Evolutionary conservation across 1,140 invertebrate genomes (phyloP), one percentile per base, ranked within the genome.

Genomic region (Cydia amplana): DNA sequence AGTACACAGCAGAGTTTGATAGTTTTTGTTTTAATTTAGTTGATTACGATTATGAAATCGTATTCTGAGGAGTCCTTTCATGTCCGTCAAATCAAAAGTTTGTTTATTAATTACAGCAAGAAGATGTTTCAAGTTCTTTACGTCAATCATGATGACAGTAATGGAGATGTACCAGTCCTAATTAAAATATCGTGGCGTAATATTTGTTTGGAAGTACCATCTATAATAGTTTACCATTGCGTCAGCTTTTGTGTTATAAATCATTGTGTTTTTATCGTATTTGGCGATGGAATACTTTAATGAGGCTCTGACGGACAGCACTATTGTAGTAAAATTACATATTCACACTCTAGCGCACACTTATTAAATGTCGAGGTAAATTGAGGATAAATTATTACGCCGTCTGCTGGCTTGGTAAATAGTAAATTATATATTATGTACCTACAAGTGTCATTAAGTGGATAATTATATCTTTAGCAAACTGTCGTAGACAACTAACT

Each of bases 211-310:
- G 23, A 70, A 70, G 18, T 23, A 36, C 28, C 32, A 70, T 70
- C 65, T n/a, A 70, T 28, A 70, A 40, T 36, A 40, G 7, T 18
- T 36, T 36, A 65, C 3, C n/a, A 40, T 70, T 70, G 43, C 65
- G 36, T 70, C 65, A 70, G 65, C 65, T 70, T 70, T 70, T 70
- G 65, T 70, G 32, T 70, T 70, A 6, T 14, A 36, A 70, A 70
- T 36, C 32, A 70, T 18, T 18, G 28, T 70, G 23, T 70, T 70
- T 70, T 70, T 36, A 60, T 70, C 9, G 16, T 70, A 3, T 36
- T 70, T 70, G 65, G 23, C 23, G 28, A 70, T 70, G 65, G 65
- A 70, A 43, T 70, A 70, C 16, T 70, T 65, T 70, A 70, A 70
- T 70, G 65, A 70, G 28, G 65, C 16, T 36, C 64, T 16, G 25